Percentiles rank a stretch among this genome's conserved stretches.
phyloP scores from a whole-genome alignment of 1,140 invertebrate genomes.

The Helicoverpa armigera region DNA sequence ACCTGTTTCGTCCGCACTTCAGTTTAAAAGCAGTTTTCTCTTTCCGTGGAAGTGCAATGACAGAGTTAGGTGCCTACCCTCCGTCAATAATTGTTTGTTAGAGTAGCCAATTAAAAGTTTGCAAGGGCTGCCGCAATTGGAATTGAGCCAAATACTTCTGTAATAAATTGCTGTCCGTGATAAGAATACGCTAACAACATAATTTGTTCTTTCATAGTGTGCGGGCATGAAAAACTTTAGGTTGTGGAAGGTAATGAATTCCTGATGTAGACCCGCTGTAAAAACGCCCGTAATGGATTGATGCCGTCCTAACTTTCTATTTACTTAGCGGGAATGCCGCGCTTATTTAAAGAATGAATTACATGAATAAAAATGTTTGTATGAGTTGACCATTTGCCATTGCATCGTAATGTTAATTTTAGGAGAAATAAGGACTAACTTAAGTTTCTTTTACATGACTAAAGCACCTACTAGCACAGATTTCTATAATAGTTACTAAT shows the following conservation, averaged over 20 bases:
- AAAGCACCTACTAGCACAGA: too few relatives aligned
- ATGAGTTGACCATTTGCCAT: background rate
- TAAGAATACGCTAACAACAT: slow-evolving; percentile 55
- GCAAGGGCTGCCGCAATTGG: slow-evolving; percentile 58
- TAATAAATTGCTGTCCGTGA: slow-evolving; percentile 58
- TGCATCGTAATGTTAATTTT: background rate
- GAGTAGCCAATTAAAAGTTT: slow-evolving; percentile 67
- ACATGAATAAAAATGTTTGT: background rate
- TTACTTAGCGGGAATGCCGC: slow-evolving; percentile 6
- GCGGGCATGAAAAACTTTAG: slow-evolving; percentile 42
- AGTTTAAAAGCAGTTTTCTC: background rate
- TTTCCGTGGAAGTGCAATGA: slow-evolving; percentile 35
- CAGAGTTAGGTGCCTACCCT: slow-evolving; percentile 28
- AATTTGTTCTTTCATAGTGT: slow-evolving; percentile 46
- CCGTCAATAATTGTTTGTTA: slow-evolving; percentile 54
- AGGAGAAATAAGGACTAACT: too few relatives aligned
- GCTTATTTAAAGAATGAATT: slow-evolving; percentile 28
- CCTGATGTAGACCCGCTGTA: slow-evolving; percentile 33
- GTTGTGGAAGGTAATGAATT: slow-evolving; percentile 45
- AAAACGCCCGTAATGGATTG: slow-evolving; percentile 42
- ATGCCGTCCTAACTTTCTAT: slow-evolving; percentile 35
- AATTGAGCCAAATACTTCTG: slow-evolving; percentile 58
- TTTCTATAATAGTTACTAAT: too few relatives aligned
- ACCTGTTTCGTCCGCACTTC: too few relatives aligned
- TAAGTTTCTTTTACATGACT: too few relatives aligned